Evolutionary conservation across 2,797 vertebrate species (phyloP).

Genomic region (Sebastes kiyomatsui): DNA sequence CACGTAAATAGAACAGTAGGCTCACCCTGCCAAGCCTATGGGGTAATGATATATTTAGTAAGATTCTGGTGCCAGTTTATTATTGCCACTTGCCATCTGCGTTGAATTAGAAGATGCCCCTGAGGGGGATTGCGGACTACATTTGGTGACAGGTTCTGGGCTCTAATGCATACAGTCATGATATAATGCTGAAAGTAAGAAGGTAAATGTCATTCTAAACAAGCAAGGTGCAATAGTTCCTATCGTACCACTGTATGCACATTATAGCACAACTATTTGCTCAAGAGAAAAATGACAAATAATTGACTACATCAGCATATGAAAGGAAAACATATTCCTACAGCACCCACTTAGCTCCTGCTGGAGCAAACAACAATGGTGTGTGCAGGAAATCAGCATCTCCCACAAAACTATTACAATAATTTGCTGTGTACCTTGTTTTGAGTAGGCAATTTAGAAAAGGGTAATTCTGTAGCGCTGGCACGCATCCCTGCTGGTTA

Average conservation of each 20-base stretch:
- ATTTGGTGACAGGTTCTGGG: conserved; percentile 45
- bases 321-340: background rate
- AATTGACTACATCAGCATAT: background rate
- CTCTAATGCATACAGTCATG: conserved; percentile 9
- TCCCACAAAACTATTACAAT: conserved; percentile 35
- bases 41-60: conserved; percentile 77
- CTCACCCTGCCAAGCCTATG: conserved; percentile 63
- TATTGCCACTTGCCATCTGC: conserved; percentile 76
- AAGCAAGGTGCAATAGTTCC: background rate
- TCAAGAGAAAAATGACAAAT: background rate
- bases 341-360: conserved; percentile 2
- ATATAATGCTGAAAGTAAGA: conserved; percentile 2
- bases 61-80: conserved; percentile 67
- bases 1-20: conserved; percentile 59
- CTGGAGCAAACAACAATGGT: conserved; percentile 15
- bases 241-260: background rate
- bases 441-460: conserved; percentile 33
- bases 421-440: conserved; percentile 44
- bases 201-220: background rate
- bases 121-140: conserved; percentile 62
- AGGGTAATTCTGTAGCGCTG: background rate
- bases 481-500: conserved; percentile 25
- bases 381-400: conserved; percentile 36
- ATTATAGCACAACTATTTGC: background rate
- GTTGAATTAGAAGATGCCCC: conserved; percentile 64